Conservation (phyloP, 35 echinoderm and acorn worm species). For the Acanthaster planci region DNA sequence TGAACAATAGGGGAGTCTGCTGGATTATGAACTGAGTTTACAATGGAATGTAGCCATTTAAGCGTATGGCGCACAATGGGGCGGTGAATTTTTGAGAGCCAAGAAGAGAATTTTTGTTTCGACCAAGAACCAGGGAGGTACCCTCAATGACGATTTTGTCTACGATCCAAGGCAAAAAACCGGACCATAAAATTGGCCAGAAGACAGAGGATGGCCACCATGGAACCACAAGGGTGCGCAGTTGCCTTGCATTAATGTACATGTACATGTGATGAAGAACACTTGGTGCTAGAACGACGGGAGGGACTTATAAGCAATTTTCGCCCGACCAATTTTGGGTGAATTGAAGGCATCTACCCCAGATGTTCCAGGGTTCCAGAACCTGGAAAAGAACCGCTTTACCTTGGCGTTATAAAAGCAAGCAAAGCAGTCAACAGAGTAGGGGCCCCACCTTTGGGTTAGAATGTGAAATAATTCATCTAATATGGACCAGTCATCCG, state of each 20-base stretch:
- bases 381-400: background rate
- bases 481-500: conserved; percentile 21
- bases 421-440: conserved; percentile 1
- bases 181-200: background rate
- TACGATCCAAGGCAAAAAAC: background rate
- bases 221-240: background rate
- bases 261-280: background rate
- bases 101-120: too few species aligned
- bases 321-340: background rate
- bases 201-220: background rate
- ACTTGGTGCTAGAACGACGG: background rate
- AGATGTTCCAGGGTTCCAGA: conserved; percentile 19
- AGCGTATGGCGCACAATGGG: too few species aligned
- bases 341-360: too few species aligned
- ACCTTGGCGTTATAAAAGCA: background rate
- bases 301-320: background rate
- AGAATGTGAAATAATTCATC: background rate
- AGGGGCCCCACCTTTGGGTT: background rate
- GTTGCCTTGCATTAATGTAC: background rate
- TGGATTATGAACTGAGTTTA: too few species aligned
- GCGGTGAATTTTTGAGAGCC: too few species aligned
- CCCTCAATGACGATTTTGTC: background rate
- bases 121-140: background rate
- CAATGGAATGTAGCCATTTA: too few species aligned
- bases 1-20: too few species aligned